Conservation (phyloP, 2,113 vertebrate genomes). For the Microtus ochrogaster region DNA sequence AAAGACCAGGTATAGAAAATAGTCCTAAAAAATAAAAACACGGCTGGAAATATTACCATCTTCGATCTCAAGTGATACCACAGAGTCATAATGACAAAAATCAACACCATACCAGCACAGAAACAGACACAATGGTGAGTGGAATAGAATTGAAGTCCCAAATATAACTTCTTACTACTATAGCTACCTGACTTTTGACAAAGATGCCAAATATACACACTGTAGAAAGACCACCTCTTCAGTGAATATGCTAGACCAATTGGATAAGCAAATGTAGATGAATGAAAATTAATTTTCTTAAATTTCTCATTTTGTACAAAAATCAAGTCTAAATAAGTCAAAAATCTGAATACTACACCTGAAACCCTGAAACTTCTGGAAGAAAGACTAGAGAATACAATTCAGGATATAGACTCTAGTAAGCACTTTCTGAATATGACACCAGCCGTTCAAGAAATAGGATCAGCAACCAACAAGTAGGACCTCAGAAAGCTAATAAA, state of each 20-base stretch:
- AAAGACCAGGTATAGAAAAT: not conserved
- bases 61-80: not conserved
- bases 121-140: not conserved
- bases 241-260: not conserved
- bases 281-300: not conserved
- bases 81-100: not conserved
- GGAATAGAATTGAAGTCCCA: not conserved
- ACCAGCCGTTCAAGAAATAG: not conserved
- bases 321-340: not conserved
- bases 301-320: not conserved
- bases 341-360: not conserved
- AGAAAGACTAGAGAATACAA: not conserved
- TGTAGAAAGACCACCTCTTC: not conserved
- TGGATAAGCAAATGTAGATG: not conserved
- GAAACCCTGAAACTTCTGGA: not conserved
- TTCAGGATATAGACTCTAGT: not conserved
- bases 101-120: not conserved
- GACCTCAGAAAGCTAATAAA: not conserved
- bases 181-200: not conserved
- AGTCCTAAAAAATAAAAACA: not conserved
- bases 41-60: not conserved
- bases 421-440: not conserved
- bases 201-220: not conserved
- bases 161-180: not conserved
- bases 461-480: not conserved